Evolutionary conservation across 1,140 invertebrate species (phyloP).

Genomic region (Zaprionus nigranus): DNA sequence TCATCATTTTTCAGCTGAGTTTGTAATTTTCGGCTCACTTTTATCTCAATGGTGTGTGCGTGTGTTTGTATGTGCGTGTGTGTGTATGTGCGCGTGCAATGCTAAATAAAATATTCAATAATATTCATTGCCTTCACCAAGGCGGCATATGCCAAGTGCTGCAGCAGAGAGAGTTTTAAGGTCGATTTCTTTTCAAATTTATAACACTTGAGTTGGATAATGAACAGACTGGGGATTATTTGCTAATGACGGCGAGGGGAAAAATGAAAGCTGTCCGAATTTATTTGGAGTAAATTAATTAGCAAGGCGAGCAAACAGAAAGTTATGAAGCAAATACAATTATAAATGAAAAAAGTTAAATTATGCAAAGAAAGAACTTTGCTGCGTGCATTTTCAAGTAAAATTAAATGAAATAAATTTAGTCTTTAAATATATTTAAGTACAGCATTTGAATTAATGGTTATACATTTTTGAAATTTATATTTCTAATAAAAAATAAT

Average conservation of each 20-base stretch:
- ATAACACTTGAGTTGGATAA: constrained; percentile 28
- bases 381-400: not conserved
- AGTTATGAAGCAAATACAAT: not conserved
- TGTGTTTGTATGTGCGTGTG: constrained; percentile 11
- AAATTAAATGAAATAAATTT: too few species aligned
- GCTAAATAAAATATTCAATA: constrained; percentile 50
- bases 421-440: too few species aligned
- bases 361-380: not conserved
- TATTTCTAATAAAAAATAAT: not conserved
- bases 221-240: constrained; percentile 4
- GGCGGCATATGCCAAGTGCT: constrained; percentile 45
- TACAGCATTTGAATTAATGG: too few species aligned
- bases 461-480: too few species aligned
- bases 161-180: constrained; percentile 28
- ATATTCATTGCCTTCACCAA: constrained; percentile 52
- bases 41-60: constrained; percentile 8
- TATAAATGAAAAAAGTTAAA: not conserved
- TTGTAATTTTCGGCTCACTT: constrained; percentile 46
- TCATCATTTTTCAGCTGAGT: constrained; percentile 52
- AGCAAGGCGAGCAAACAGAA: not conserved
- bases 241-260: not conserved
- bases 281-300: constrained; percentile 1
- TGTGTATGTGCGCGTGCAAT: constrained; percentile 21
- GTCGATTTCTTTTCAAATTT: constrained; percentile 27
- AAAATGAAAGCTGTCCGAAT: not conserved